These are phyloP conservation scores for Tapirus indicus DNA, from an alignment of 2,797 vertebrate species.

Conservation along the genomic window DNA sequence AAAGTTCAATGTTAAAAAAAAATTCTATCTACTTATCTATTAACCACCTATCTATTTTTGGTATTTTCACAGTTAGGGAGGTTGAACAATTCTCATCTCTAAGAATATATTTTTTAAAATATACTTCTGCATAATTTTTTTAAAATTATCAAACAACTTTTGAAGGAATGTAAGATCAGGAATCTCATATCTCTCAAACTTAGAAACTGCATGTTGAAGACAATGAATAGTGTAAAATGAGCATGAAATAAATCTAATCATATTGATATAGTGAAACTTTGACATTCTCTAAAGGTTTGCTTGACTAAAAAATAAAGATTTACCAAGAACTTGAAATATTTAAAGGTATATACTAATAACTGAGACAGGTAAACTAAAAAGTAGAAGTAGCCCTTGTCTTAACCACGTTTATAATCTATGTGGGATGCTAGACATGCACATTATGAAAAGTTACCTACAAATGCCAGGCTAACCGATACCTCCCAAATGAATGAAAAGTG, in stretches of 20 bases:
- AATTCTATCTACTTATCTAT: not conserved
- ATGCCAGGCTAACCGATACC: not conserved
- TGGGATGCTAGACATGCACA: not conserved
- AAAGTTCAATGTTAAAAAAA: not conserved
- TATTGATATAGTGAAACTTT: not conserved
- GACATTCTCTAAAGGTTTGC: not conserved
- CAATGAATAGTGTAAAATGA: not conserved
- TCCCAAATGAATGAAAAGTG: not conserved
- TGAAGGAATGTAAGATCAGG: not conserved
- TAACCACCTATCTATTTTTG: not conserved
- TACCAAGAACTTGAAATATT: conserved; percentile 9
- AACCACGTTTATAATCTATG: not conserved
- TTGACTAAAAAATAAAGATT: not conserved
- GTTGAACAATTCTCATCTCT: not conserved
- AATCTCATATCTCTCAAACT: not conserved
- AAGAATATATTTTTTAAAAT: conserved; percentile 31
- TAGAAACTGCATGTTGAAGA: not conserved
- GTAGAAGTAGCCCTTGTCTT: not conserved
- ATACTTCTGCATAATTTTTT: not conserved
- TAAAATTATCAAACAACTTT: not conserved
- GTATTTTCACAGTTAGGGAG: conserved; percentile 25
- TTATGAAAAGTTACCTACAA: not conserved
- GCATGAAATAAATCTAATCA: not conserved
- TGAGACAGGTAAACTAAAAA: conserved; percentile 28
- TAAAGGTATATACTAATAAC: not conserved